These are phyloP conservation scores for Cephalopterus ornatus DNA, from an alignment of 2,113 vertebrate species.

Conservation along the genomic window DNA sequence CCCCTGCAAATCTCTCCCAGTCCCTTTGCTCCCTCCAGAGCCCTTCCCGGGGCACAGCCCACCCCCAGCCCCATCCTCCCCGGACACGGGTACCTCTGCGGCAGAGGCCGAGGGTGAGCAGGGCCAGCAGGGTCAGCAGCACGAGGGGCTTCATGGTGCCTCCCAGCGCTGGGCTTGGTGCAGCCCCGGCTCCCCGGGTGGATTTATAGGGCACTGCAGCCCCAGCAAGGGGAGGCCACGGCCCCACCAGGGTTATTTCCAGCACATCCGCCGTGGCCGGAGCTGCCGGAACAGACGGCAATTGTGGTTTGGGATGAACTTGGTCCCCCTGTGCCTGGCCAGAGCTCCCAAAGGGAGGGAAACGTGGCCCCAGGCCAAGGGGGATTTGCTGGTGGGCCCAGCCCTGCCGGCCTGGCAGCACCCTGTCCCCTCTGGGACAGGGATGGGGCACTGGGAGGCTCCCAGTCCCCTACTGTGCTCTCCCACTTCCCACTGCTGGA, in stretches of 20 bases:
- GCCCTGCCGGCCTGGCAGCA: neutral
- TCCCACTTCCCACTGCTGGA: neutral
- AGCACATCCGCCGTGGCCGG: slow-evolving; percentile 12
- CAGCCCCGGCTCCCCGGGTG: neutral
- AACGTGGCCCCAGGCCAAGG: rapidly evolving
- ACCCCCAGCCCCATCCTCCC: neutral
- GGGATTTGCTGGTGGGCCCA: neutral
- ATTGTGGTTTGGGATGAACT: slow-evolving; percentile 56
- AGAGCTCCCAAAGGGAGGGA: neutral
- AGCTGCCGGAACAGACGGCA: slow-evolving; percentile 18
- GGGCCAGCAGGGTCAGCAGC: slow-evolving; percentile 42
- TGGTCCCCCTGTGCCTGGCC: neutral
- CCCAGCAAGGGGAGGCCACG: neutral
- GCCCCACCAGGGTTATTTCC: slow-evolving; percentile 39
- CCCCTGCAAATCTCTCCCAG: neutral
- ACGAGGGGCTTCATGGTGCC: slow-evolving; percentile 44
- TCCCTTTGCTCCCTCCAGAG: neutral
- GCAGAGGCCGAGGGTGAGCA: slow-evolving; percentile 41
- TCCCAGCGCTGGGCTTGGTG: neutral
- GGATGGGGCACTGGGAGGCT: neutral
- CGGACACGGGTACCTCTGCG: neutral
- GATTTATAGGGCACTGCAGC: slow-evolving; percentile 41
- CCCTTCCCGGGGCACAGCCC: neutral
- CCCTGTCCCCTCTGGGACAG: neutral
- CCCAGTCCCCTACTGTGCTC: neutral